Percentiles rank a stretch among this genome's conserved stretches.
These are phyloP conservation scores for Mus spicilegus DNA, from an alignment of 2,113 vertebrate species.

Conservation along the genomic window DNA sequence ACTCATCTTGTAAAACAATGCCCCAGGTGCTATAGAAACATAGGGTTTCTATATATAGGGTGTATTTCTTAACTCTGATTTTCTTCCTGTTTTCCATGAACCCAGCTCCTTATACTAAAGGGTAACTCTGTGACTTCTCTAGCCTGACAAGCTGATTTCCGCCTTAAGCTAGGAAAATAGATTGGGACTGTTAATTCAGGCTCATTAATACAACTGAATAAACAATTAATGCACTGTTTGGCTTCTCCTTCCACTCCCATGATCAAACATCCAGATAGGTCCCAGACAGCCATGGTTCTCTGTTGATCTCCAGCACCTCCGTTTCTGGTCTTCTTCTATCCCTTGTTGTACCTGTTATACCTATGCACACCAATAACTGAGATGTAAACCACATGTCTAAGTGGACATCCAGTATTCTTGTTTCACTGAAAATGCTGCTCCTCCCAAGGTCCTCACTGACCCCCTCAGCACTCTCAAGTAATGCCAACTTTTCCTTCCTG, in stretches of 20 bases:
- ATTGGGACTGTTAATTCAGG: background rate
- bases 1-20: background rate
- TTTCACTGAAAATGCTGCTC: background rate
- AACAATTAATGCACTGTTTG: background rate
- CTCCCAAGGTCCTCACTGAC: background rate
- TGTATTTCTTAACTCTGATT: background rate
- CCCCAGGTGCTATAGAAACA: background rate
- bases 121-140: background rate
- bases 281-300: background rate
- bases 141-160: background rate
- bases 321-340: background rate
- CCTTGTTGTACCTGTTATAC: background rate
- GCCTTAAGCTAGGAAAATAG: background rate
- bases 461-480: background rate
- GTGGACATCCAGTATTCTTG: background rate
- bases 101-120: background rate
- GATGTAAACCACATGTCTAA: background rate
- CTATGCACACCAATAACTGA: background rate
- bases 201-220: background rate
- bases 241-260: background rate
- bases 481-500: background rate
- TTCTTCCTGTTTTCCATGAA: background rate
- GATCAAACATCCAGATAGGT: background rate
- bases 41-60: background rate
- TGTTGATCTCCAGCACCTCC: background rate